phyloP scores from a whole-genome alignment of 2,113 vertebrate genomes.

The Oncorhynchus tshawytscha region DNA sequence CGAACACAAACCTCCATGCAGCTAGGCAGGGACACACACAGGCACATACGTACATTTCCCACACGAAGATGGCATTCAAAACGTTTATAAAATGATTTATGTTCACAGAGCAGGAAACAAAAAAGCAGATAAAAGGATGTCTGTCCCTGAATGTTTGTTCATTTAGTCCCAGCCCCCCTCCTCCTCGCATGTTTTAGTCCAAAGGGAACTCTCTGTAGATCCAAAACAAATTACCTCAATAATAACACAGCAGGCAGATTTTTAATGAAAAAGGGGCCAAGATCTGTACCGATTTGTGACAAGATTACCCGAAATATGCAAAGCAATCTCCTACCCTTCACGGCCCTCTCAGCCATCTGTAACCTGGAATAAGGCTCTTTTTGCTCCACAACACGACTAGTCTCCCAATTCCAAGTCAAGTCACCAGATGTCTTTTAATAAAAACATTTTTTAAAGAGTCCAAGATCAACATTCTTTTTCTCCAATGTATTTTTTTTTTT shows the following conservation, averaged over 20 bases:
- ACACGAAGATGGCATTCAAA: conserved; percentile 12
- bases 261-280: conserved; percentile 49
- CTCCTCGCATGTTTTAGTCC: conserved; percentile 18
- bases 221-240: conserved; percentile 59
- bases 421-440: conserved; percentile 10
- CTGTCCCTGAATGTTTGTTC: conserved; percentile 11
- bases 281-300: conserved; percentile 50
- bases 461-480: conserved; percentile 37
- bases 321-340: conserved; percentile 48
- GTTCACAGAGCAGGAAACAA: conserved; percentile 18
- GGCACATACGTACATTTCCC: not conserved
- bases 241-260: conserved; percentile 44
- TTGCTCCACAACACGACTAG: conserved; percentile 41
- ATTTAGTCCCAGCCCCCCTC: conserved; percentile 9
- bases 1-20: not conserved
- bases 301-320: conserved; percentile 58
- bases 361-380: conserved; percentile 43
- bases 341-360: conserved; percentile 50
- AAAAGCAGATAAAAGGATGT: conserved; percentile 15
- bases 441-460: conserved; percentile 24
- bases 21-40: conserved; percentile 8
- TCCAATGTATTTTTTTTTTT: conserved; percentile 59
- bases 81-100: conserved; percentile 22
- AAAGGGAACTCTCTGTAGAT: conserved; percentile 38
- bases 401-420: conserved; percentile 23